Evolutionary conservation across 2,113 vertebrate species (phyloP).

Genomic region (Pseudopodoces humilis): DNA sequence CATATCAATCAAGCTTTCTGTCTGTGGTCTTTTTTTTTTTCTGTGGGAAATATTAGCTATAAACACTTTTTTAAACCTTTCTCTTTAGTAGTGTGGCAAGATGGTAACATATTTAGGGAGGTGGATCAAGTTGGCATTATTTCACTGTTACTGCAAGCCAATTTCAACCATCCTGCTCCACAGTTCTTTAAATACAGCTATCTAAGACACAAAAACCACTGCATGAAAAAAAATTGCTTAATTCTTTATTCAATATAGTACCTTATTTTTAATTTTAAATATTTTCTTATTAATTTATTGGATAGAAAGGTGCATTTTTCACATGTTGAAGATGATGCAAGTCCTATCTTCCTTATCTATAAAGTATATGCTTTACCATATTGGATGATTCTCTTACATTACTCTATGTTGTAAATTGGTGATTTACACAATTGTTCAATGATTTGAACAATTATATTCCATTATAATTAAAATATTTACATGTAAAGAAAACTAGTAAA

Average conservation of each 20-base stretch:
- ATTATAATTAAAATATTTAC: conserved; percentile 57
- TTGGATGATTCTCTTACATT: background rate
- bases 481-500: conserved; percentile 49
- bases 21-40: background rate
- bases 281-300: background rate
- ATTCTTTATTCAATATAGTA: background rate
- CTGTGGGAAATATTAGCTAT: background rate
- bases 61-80: background rate
- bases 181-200: background rate
- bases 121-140: background rate
- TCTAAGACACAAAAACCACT: background rate
- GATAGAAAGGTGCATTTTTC: background rate
- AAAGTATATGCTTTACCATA: background rate
- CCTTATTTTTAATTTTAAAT: background rate
- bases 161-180: rapidly evolving
- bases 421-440: background rate
- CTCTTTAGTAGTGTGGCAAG: background rate
- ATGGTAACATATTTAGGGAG: background rate
- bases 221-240: background rate
- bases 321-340: conserved; percentile 5
- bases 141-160: background rate
- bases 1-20: background rate
- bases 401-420: conserved; percentile 37
- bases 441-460: conserved; percentile 33
- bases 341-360: background rate